Conservation (phyloP, 2,797 vertebrate species). For the Tympanoctomys barrerae region DNA sequence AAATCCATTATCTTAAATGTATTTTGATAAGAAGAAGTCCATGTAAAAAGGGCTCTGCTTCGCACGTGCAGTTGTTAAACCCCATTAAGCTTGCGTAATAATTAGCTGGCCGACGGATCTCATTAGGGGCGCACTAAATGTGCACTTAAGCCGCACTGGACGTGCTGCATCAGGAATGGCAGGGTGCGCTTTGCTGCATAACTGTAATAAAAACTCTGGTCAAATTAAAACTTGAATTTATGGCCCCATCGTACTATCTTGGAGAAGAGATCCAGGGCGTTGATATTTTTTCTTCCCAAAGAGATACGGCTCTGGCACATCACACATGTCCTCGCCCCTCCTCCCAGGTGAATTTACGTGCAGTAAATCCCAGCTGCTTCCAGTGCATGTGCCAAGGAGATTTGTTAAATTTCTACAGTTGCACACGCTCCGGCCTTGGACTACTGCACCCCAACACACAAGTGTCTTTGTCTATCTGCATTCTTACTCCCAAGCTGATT, state of each 20-base stretch:
- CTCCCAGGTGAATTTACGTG: neutral
- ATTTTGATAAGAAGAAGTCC: constrained; percentile 73
- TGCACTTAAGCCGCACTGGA: constrained; percentile 65
- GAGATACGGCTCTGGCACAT: too few species aligned
- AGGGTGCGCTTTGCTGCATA: neutral
- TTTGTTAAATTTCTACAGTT: neutral
- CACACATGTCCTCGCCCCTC: neutral
- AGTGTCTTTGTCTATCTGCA: neutral
- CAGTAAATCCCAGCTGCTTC: neutral
- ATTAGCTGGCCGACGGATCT: constrained; percentile 66
- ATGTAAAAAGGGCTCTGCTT: neutral
- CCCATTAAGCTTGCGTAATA: constrained; percentile 71
- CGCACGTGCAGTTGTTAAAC: constrained; percentile 22
- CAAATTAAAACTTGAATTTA: constrained; percentile 47
- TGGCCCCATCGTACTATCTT: neutral
- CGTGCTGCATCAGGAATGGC: constrained; percentile 44
- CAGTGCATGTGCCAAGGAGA: neutral
- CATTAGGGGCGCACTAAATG: constrained; percentile 72
- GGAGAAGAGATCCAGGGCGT: neutral
- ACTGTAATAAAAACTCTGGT: constrained; percentile 53
- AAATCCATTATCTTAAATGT: constrained; percentile 70
- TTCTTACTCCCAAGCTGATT: neutral
- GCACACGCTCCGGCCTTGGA: too few species aligned
- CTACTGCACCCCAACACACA: neutral
- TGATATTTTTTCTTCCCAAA: neutral